A percentile compares a stretch with the other conserved stretches of the same genome.
These are phyloP conservation scores for Solea solea DNA, from an alignment of 2,113 vertebrate genomes.

Conservation along the genomic window DNA sequence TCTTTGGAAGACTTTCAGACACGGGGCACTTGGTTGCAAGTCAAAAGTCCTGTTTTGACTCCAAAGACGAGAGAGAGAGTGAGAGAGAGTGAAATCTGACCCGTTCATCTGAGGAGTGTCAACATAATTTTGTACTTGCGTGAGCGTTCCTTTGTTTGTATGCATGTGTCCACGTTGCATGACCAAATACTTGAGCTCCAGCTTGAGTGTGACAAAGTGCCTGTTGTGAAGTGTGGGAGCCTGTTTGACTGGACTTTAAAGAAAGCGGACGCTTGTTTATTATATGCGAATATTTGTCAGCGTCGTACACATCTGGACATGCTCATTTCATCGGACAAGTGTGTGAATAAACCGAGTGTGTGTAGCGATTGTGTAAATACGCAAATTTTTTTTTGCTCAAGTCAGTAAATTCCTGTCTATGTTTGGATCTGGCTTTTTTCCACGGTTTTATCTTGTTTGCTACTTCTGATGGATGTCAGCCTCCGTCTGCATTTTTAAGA, in stretches of 20 bases:
- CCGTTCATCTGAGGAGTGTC: slow-evolving; percentile 23
- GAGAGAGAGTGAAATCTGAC: slow-evolving; percentile 19
- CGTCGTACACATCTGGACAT: slow-evolving; percentile 65
- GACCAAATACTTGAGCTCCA: slow-evolving; percentile 50
- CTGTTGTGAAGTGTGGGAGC: slow-evolving; percentile 60
- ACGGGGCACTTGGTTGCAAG: slow-evolving; percentile 22
- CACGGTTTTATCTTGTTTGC: slow-evolving; percentile 57
- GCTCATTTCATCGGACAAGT: slow-evolving; percentile 63
- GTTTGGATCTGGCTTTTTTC: slow-evolving; percentile 56
- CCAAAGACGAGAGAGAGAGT: neutral
- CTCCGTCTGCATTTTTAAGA: slow-evolving; percentile 4
- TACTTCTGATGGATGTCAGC: slow-evolving; percentile 21
- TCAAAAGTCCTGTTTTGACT: slow-evolving; percentile 16
- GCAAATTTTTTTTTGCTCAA: slow-evolving; percentile 25
- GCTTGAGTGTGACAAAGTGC: slow-evolving; percentile 62
- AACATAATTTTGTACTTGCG: slow-evolving; percentile 21
- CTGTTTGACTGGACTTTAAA: slow-evolving; percentile 62
- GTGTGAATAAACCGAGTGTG: slow-evolving; percentile 55
- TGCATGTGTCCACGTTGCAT: slow-evolving; percentile 50
- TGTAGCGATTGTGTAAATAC: slow-evolving; percentile 57
- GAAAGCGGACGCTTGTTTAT: slow-evolving; percentile 51
- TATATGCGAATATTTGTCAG: slow-evolving; percentile 56
- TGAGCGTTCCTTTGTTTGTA: slow-evolving; percentile 50
- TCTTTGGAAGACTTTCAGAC: slow-evolving; percentile 42
- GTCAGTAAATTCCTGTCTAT: slow-evolving; percentile 42